phyloP scores from a whole-genome alignment of 2,797 vertebrate species.

The Scomberomorus guttatus region DNA sequence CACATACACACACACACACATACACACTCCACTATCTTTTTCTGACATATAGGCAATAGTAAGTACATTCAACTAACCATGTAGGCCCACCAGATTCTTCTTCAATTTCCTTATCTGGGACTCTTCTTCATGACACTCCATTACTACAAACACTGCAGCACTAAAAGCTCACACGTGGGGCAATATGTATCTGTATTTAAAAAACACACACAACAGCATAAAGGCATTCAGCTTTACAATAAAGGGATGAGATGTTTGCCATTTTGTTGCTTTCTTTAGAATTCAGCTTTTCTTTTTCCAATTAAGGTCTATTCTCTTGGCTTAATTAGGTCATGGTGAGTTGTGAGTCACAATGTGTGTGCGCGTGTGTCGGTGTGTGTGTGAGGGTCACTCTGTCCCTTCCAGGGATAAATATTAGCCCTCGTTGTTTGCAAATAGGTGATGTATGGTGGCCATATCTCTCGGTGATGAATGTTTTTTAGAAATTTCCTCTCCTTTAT shows the following conservation, averaged over 20 bases:
- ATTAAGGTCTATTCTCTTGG: conserved; percentile 76
- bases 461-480: conserved; percentile 95
- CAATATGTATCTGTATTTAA: conserved; percentile 44
- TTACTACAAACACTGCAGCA: conserved; percentile 50
- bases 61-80: conserved; percentile 50
- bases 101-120: conserved; percentile 55
- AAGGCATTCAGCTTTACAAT: conserved; percentile 43
- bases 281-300: conserved; percentile 60
- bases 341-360: conserved; percentile 13
- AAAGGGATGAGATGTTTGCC: conserved; percentile 49
- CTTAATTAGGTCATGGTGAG: conserved; percentile 84
- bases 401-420: conserved; percentile 90
- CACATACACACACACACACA: background rate
- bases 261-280: conserved; percentile 43
- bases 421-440: conserved; percentile 91
- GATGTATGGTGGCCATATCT: conserved; percentile 95
- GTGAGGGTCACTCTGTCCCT: conserved; percentile 82
- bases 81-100: conserved; percentile 53
- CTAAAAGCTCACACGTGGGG: conserved; percentile 53
- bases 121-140: conserved; percentile 55
- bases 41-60: conserved; percentile 55
- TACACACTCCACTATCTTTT: conserved; percentile 23
- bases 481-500: conserved; percentile 99
- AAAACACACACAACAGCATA: conserved; percentile 32
- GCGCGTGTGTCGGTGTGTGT: conserved; percentile 29